Conservation (phyloP, 2,113 vertebrate genomes). For the Uropsilus gracilis region DNA sequence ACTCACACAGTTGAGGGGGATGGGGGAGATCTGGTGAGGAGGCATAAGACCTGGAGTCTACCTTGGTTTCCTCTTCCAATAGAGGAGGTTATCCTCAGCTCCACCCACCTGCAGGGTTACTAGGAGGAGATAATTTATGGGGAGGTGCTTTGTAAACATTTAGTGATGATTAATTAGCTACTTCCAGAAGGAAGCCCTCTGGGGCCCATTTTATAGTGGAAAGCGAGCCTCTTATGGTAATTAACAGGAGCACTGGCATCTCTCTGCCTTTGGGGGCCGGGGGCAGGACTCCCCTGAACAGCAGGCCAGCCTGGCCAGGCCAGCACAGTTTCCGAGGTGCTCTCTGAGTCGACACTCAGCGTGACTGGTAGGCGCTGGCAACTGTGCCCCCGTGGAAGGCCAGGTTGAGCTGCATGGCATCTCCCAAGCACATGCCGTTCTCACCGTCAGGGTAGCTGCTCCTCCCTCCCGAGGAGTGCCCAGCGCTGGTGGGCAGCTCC, state of each 20-base stretch:
- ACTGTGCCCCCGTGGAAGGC: accelerated
- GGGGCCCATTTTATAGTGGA: constrained; percentile 58
- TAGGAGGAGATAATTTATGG: constrained; percentile 25
- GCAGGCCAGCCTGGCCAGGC: not conserved
- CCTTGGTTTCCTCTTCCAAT: not conserved
- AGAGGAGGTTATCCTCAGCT: not conserved
- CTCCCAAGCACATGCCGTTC: not conserved
- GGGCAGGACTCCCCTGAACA: not conserved
- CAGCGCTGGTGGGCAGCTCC: not conserved
- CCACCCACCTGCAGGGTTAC: not conserved
- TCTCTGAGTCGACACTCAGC: accelerated
- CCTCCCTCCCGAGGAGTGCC: not conserved
- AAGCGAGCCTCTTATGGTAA: not conserved
- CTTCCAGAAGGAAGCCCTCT: constrained; percentile 71
- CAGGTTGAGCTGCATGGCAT: too few species aligned
- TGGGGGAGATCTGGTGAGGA: not conserved
- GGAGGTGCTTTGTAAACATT: constrained; percentile 64
- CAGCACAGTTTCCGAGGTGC: not conserved
- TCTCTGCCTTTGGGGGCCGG: not conserved
- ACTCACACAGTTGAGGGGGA: not conserved
- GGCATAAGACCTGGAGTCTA: not conserved
- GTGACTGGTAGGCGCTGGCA: not conserved
- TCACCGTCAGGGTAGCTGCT: not conserved
- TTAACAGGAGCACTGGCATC: not conserved
- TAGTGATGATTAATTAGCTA: constrained; percentile 73